phyloP scores from a whole-genome alignment of 1,140 invertebrate genomes.

The Trichonephila clavipes region DNA sequence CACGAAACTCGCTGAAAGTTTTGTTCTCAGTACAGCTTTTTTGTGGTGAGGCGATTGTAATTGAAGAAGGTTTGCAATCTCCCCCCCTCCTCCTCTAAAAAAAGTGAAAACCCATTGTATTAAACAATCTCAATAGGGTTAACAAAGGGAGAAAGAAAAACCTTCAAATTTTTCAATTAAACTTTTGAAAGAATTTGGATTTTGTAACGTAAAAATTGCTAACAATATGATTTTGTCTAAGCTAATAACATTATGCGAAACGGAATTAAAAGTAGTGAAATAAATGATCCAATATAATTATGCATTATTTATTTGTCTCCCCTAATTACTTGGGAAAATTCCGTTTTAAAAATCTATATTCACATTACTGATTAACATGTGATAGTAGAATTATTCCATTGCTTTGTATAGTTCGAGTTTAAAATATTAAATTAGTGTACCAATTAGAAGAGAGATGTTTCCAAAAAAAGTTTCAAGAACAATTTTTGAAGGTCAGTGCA shows the following conservation, averaged over 20 bases:
- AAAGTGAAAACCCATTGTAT: not conserved
- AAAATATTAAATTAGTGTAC: too few relatives aligned
- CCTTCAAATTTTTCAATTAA: not conserved
- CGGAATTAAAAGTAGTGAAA: not conserved
- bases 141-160: not conserved
- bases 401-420: too few relatives aligned
- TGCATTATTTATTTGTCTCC: not conserved
- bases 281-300: not conserved
- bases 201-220: not conserved
- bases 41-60: not conserved
- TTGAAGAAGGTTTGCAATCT: not conserved
- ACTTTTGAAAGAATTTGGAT: not conserved
- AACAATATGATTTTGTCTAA: not conserved
- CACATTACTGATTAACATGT: too few relatives aligned
- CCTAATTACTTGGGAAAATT: too few relatives aligned
- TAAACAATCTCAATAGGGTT: not conserved
- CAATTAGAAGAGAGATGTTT: too few relatives aligned
- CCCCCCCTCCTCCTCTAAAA: not conserved
- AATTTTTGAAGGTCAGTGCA: too few relatives aligned
- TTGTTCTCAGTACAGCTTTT: not conserved
- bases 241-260: not conserved
- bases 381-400: too few relatives aligned
- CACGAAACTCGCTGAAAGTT: not conserved
- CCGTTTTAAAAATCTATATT: too few relatives aligned
- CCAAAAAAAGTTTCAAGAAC: too few relatives aligned